Evolutionary conservation across 2,797 vertebrate species (phyloP).

Genomic region (Halcyon smyrnensis): DNA sequence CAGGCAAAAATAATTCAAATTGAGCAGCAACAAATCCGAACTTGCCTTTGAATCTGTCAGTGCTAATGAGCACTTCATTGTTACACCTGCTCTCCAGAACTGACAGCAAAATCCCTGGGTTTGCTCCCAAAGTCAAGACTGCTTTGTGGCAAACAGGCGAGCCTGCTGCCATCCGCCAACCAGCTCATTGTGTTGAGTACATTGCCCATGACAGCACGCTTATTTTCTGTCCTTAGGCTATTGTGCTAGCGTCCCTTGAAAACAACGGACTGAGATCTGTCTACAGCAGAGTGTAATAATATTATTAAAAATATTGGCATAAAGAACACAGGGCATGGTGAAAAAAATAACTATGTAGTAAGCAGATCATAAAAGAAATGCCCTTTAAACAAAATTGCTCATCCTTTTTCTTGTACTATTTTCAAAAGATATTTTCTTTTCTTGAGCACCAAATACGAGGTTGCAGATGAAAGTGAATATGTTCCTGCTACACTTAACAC

Average conservation of each 20-base stretch:
- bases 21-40: constrained; percentile 9
- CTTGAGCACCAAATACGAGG: not conserved
- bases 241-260: constrained; percentile 42
- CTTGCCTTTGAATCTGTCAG: constrained; percentile 19
- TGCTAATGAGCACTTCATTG: constrained; percentile 11
- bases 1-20: not conserved
- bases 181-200: constrained; percentile 42
- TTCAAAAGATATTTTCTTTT: constrained; percentile 4
- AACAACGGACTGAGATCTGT: not conserved
- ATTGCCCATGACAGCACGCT: constrained; percentile 44
- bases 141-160: not conserved
- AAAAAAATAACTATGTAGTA: not conserved
- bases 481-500: not conserved
- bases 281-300: constrained; percentile 49
- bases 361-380: not conserved
- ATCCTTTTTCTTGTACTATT: not conserved
- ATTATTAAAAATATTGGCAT: constrained; percentile 54
- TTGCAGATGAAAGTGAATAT: not conserved
- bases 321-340: constrained; percentile 21
- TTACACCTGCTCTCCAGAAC: constrained; percentile 34
- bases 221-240: constrained; percentile 60
- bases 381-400: not conserved
- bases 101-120: constrained; percentile 46
- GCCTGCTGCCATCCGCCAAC: constrained; percentile 46
- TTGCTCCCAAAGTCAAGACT: constrained; percentile 28